Evolutionary conservation across 2,888 invertebrate genomes (phyloP).

Genomic region (Furcula furcula): DNA sequence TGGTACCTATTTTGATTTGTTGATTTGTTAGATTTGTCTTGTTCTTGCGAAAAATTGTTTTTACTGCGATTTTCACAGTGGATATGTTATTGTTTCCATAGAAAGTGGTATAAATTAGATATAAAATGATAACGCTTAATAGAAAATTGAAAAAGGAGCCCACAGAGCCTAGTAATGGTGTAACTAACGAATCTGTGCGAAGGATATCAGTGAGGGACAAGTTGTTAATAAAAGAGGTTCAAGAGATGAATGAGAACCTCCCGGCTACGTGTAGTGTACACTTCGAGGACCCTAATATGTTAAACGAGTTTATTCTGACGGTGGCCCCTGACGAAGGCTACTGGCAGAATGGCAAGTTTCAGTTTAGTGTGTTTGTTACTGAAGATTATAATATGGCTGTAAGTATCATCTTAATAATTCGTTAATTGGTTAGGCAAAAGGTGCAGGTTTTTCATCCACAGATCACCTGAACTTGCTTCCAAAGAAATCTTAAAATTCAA

Average conservation of each 20-base stretch:
- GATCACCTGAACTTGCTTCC: too few relatives aligned
- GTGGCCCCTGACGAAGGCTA: conserved; percentile 93
- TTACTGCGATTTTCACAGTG: conserved; percentile 25
- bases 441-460: too few relatives aligned
- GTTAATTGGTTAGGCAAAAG: too few relatives aligned
- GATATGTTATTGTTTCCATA: conserved; percentile 35
- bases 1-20: too few relatives aligned
- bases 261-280: conserved; percentile 89
- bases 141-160: conserved; percentile 86
- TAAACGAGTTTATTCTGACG: conserved; percentile 90
- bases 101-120: conserved; percentile 1
- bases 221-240: conserved; percentile 89
- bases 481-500: too few relatives aligned
- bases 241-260: conserved; percentile 93
- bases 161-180: conserved; percentile 63
- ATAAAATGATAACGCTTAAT: conserved; percentile 87
- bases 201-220: conserved; percentile 90
- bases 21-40: too few relatives aligned
- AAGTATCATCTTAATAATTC: too few relatives aligned
- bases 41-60: conserved; percentile 1
- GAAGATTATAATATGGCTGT: conserved; percentile 98
- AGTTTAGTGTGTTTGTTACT: conserved; percentile 92
- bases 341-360: conserved; percentile 94
- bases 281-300: conserved; percentile 91
- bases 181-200: conserved; percentile 64